Percentiles rank a stretch among this genome's conserved stretches.
Evolutionary conservation across 2,888 invertebrate species (phyloP).

Genomic region (Epinotia ramella): DNA sequence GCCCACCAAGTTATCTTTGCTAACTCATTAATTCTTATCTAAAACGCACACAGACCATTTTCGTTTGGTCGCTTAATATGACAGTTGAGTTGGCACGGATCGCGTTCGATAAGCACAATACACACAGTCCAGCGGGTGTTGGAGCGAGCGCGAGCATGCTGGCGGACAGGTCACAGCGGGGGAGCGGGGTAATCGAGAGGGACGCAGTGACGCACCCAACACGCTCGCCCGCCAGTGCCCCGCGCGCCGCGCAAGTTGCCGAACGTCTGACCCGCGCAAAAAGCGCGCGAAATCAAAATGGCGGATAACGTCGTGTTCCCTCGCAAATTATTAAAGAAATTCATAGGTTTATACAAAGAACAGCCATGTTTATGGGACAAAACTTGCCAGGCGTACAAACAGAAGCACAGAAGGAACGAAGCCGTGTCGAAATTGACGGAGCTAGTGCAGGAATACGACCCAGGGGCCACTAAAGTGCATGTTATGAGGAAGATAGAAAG

Average conservation of each 20-base stretch:
- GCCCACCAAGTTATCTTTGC: not conserved
- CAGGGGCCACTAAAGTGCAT: conserved; percentile 72
- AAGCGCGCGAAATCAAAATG: conserved; percentile 55
- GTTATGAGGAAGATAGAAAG: conserved; percentile 78
- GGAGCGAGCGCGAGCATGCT: conserved; percentile 40
- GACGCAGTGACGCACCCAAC: conserved; percentile 30
- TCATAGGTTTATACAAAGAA: conserved; percentile 69
- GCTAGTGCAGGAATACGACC: conserved; percentile 70
- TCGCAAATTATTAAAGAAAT: conserved; percentile 67
- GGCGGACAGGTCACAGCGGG: conserved; percentile 35
- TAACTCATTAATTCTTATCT: not conserved
- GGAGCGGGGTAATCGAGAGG: conserved; percentile 13
- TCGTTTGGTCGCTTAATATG: not conserved
- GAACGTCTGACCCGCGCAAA: conserved; percentile 54
- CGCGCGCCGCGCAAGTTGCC: conserved; percentile 73
- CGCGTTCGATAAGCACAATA: conserved; percentile 27
- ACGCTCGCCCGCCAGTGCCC: conserved; percentile 60
- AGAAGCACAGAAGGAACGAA: conserved; percentile 67
- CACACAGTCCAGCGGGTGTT: conserved; percentile 31
- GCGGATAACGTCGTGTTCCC: conserved; percentile 68
- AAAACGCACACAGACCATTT: not conserved
- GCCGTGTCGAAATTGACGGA: conserved; percentile 70
- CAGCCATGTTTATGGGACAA: conserved; percentile 72
- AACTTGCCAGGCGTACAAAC: conserved; percentile 63
- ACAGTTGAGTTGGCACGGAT: not conserved